Evolutionary conservation across 2,113 vertebrate genomes (phyloP).

Genomic region (Ctenodactylus gundi): DNA sequence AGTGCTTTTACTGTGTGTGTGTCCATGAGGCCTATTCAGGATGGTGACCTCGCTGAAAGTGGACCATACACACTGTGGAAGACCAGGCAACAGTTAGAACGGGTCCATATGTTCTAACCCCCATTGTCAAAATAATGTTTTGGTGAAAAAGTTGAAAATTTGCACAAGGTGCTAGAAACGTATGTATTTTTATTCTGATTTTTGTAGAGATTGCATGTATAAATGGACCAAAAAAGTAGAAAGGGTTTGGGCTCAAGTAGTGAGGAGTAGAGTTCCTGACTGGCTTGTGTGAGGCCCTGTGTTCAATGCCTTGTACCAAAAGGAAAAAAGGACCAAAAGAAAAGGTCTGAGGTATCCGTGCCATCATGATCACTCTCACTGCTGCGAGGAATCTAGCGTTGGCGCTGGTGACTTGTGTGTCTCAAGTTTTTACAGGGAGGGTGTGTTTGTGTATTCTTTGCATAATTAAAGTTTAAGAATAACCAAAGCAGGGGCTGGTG

Average conservation of each 20-base stretch:
- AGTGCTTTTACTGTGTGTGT: accelerated
- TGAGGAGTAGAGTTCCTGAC: too few species aligned
- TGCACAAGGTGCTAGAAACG: not conserved
- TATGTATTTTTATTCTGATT: not conserved
- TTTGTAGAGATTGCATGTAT: not conserved
- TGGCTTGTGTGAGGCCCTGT: too few species aligned
- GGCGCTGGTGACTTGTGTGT: not conserved
- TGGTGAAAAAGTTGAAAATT: not conserved
- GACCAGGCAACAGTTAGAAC: not conserved
- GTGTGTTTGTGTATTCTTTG: not conserved
- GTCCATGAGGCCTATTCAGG: not conserved
- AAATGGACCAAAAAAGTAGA: not conserved
- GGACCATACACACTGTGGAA: not conserved
- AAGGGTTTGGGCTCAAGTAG: not conserved
- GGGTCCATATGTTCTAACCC: not conserved
- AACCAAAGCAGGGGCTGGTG: not conserved
- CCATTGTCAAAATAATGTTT: not conserved
- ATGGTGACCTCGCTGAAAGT: not conserved
- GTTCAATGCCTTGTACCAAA: too few species aligned
- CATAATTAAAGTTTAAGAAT: not conserved
- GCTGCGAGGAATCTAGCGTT: not conserved
- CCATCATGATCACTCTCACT: not conserved
- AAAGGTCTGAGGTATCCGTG: not conserved
- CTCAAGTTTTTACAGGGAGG: not conserved
- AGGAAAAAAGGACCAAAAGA: not conserved